A percentile compares a stretch with the other conserved stretches of the same genome.
Conservation (phyloP, 2,888 invertebrate species). For the Dorcus parallelipipedus region DNA sequence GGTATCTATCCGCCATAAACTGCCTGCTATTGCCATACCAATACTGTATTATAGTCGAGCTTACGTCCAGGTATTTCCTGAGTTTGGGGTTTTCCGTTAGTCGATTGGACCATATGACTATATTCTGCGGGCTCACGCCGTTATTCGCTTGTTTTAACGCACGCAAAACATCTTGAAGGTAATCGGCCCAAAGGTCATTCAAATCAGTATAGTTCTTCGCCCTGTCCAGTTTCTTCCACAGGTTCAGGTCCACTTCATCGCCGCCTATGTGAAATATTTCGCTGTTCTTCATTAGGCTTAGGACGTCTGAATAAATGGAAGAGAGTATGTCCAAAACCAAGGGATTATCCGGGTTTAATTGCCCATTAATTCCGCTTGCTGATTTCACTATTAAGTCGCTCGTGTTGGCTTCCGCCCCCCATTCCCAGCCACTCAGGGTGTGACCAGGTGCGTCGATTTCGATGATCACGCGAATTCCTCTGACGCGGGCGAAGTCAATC, state of each 20-base stretch:
- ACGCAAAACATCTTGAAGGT: constrained; percentile 60
- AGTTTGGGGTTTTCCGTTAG: constrained; percentile 67
- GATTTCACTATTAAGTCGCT: constrained; percentile 73
- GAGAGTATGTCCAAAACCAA: constrained; percentile 66
- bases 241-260: constrained; percentile 72
- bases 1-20: constrained; percentile 67
- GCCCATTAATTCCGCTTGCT: constrained; percentile 72
- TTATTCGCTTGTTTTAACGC: constrained; percentile 59
- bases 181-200: constrained; percentile 69
- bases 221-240: constrained; percentile 53
- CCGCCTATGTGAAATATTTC: constrained; percentile 78
- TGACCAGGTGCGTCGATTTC: constrained; percentile 89
- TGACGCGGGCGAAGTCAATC: constrained; percentile 66
- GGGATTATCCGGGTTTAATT: constrained; percentile 74
- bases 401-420: constrained; percentile 56
- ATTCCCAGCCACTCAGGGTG: constrained; percentile 80
- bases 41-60: constrained; percentile 63
- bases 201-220: constrained; percentile 53
- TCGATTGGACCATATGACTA: constrained; percentile 73
- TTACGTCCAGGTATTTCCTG: constrained; percentile 33
- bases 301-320: constrained; percentile 69
- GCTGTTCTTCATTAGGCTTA: constrained; percentile 68
- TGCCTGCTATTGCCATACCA: constrained; percentile 74
- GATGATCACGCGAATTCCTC: constrained; percentile 80
- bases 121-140: constrained; percentile 51